phyloP scores from a whole-genome alignment of 2,113 vertebrate genomes.

The Ictalurus punctatus region DNA sequence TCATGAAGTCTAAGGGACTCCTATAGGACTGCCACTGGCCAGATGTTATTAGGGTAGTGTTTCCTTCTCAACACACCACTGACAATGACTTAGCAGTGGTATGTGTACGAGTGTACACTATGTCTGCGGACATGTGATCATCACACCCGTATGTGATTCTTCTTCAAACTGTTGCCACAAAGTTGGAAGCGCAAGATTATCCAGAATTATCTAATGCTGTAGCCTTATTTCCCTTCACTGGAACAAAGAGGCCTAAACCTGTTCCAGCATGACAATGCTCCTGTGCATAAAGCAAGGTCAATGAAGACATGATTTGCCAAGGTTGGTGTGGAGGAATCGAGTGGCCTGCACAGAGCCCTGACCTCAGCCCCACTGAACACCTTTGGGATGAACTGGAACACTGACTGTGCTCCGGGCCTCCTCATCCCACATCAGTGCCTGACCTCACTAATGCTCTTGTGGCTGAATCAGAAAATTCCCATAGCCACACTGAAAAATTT shows the following conservation, averaged over 20 bases:
- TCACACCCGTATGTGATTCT: neutral
- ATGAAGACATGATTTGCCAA: neutral
- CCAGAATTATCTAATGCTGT: neutral
- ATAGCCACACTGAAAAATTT: neutral
- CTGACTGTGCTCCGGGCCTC: neutral
- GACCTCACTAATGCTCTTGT: neutral
- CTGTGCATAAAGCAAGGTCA: neutral
- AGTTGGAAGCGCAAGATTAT: neutral
- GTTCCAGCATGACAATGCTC: neutral
- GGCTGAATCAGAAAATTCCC: neutral
- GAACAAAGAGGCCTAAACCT: neutral
- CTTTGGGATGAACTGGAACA: neutral
- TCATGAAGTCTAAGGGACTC: neutral
- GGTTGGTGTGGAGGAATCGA: neutral
- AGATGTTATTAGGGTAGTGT: neutral
- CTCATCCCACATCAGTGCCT: neutral
- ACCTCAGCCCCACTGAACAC: neutral
- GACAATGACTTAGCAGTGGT: neutral
- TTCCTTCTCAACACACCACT: neutral
- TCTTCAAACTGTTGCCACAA: neutral
- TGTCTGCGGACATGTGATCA: neutral
- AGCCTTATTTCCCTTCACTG: neutral
- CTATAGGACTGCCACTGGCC: neutral
- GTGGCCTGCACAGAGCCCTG: neutral
- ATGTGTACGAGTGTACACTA: neutral